Conservation (phyloP, 2,888 invertebrate species). For the Ypsolopha sequella region DNA sequence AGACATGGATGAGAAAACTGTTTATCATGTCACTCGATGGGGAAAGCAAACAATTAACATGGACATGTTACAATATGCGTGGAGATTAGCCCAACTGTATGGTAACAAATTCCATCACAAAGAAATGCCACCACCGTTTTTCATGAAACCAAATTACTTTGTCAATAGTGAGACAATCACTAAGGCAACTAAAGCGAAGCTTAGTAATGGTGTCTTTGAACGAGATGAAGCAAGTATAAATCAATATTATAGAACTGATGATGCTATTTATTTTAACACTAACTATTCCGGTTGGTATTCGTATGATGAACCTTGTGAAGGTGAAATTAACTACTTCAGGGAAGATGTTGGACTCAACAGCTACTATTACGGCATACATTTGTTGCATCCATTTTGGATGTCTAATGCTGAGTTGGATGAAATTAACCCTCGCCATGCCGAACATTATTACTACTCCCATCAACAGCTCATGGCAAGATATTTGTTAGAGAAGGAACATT, state of each 20-base stretch:
- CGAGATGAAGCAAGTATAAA: conserved; percentile 17
- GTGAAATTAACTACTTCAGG: conserved; percentile 71
- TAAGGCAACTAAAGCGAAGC: conserved; percentile 41
- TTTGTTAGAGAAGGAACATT: conserved; percentile 40
- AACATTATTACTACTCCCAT: conserved; percentile 47
- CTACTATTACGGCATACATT: conserved; percentile 69
- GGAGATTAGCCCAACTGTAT: conserved; percentile 49
- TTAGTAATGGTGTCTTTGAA: conserved; percentile 22
- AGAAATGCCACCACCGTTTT: conserved; percentile 52
- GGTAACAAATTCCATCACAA: conserved; percentile 27
- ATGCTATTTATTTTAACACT: conserved; percentile 34
- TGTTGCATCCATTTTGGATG: conserved; percentile 73
- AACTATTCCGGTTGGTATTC: conserved; percentile 67
- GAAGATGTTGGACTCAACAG: conserved; percentile 74
- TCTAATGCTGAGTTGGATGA: conserved; percentile 49
- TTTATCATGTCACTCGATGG: conserved; percentile 40
- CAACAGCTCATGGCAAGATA: conserved; percentile 47
- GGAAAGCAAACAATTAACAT: conserved; percentile 51
- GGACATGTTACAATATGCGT: conserved; percentile 59
- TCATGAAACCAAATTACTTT: conserved; percentile 52
- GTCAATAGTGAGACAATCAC: conserved; percentile 45
- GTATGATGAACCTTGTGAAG: conserved; percentile 51
- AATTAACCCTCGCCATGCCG: conserved; percentile 40
- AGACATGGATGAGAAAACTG: conserved; percentile 38
- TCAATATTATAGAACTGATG: conserved; percentile 26